Evolutionary conservation across 1,140 invertebrate species (phyloP).

Genomic region (Drosophila navojoa): DNA sequence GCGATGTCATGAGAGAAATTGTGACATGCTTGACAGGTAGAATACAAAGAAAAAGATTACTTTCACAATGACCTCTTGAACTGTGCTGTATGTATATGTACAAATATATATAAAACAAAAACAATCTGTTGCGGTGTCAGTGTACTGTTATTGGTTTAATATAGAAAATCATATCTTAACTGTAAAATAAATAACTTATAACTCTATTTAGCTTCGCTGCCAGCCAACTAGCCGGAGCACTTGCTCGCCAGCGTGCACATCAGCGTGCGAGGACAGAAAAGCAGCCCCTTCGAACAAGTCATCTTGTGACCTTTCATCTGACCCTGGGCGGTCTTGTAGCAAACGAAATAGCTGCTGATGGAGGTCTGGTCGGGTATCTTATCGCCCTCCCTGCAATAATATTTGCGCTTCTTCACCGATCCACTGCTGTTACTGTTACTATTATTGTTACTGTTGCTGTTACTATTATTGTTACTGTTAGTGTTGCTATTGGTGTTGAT

Average conservation of each 20-base stretch:
- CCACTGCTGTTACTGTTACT: conserved; percentile 13
- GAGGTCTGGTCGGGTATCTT: conserved; percentile 82
- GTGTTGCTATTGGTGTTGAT: conserved; percentile 6
- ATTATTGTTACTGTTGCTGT: neutral
- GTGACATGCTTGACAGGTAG: conserved; percentile 24
- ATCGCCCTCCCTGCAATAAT: conserved; percentile 80
- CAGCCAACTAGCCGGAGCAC: conserved; percentile 51
- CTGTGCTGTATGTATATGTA: conserved; percentile 12
- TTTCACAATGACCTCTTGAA: conserved; percentile 44
- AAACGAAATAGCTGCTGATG: conserved; percentile 78
- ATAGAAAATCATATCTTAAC: conserved; percentile 30
- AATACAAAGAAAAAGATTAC: conserved; percentile 37
- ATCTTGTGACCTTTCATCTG: conserved; percentile 82
- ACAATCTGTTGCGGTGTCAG: neutral
- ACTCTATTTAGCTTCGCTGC: neutral
- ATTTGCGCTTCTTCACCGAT: conserved; percentile 69
- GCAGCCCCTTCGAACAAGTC: conserved; percentile 74
- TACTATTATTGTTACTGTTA: conserved; percentile 3
- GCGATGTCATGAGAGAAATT: conserved; percentile 35
- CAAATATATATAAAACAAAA: neutral
- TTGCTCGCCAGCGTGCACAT: conserved; percentile 77
- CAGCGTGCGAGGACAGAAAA: conserved; percentile 73
- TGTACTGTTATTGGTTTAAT: conserved; percentile 18
- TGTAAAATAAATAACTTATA: conserved; percentile 74
- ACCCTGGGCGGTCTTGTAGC: conserved; percentile 78